These are phyloP conservation scores for Otocyon megalotis DNA, from an alignment of 2,113 vertebrate genomes.

Conservation along the genomic window DNA sequence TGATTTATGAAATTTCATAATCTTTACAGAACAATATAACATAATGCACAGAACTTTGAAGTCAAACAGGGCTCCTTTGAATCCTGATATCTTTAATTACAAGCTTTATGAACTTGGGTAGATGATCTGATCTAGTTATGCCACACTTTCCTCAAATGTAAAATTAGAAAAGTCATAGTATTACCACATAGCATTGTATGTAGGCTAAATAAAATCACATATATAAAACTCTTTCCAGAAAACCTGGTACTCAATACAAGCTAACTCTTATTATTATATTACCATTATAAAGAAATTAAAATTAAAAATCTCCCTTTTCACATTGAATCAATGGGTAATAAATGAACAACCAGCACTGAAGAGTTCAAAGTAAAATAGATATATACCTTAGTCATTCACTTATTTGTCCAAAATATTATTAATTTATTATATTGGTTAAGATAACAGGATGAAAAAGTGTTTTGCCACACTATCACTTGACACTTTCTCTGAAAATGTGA, in stretches of 20 bases:
- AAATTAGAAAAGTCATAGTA: slow-evolving; percentile 18
- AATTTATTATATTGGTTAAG: slow-evolving; percentile 18
- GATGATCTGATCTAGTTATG: slow-evolving; percentile 33
- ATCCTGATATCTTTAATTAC: slow-evolving; percentile 41
- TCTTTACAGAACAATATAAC: slow-evolving; percentile 22
- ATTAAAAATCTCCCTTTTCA: background rate
- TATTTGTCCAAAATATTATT: background rate
- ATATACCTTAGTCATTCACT: background rate
- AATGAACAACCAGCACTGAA: background rate
- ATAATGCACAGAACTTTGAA: slow-evolving; percentile 46
- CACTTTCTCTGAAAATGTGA: background rate
- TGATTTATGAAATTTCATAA: slow-evolving; percentile 64
- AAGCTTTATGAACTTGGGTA: background rate
- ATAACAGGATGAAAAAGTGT: background rate
- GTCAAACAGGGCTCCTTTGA: slow-evolving; percentile 47
- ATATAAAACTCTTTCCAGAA: background rate
- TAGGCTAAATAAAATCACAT: slow-evolving; percentile 52
- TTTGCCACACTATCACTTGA: background rate
- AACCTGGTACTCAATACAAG: background rate
- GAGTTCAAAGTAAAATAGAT: slow-evolving; percentile 13
- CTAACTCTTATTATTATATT: slow-evolving; percentile 50
- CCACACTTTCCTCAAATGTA: slow-evolving; percentile 41
- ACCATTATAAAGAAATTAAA: background rate
- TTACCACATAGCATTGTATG: background rate
- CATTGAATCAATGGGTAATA: background rate